Percentiles rank a stretch among this genome's conserved stretches.
Evolutionary conservation across 2,113 vertebrate genomes (phyloP).

Genomic region (Sylvia atricapilla): DNA sequence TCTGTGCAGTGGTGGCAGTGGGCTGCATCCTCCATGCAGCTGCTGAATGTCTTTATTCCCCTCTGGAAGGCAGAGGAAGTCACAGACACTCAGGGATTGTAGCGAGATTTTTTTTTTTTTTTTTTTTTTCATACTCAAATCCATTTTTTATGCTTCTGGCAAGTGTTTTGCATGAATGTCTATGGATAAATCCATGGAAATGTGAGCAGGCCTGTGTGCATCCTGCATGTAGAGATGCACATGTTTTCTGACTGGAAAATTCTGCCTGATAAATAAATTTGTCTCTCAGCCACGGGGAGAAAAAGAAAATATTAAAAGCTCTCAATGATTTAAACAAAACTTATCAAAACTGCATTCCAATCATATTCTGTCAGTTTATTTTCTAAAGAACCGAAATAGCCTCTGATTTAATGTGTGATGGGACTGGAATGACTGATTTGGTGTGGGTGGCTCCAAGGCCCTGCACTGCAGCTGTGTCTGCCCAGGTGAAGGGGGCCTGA

Average conservation of each 20-base stretch:
- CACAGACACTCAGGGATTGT: not conserved
- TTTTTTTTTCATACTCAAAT: not conserved
- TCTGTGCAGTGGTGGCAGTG: not conserved
- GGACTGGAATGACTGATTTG: not conserved
- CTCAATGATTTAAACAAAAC: not conserved
- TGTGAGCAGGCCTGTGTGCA: not conserved
- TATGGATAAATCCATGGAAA: not conserved
- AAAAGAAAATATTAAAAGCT: not conserved
- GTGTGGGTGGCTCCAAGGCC: not conserved
- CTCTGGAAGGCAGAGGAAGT: slow-evolving; percentile 15
- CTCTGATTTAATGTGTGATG: not conserved
- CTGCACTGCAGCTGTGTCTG: not conserved
- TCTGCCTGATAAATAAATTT: not conserved
- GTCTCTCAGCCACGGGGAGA: not conserved
- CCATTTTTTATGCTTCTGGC: not conserved
- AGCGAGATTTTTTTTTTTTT: not conserved
- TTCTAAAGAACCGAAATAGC: not conserved
- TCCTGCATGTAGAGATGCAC: not conserved
- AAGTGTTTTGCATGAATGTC: not conserved
- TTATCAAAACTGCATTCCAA: not conserved
- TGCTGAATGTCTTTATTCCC: slow-evolving; percentile 19
- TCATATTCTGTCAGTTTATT: not conserved
- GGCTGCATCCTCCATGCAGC: slow-evolving; percentile 37
- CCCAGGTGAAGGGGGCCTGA: not conserved
- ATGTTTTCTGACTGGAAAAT: slow-evolving; percentile 20